Base-by-base conservation (phyloP, 2,113 vertebrate species). In the Scomber scombrus region DNA sequence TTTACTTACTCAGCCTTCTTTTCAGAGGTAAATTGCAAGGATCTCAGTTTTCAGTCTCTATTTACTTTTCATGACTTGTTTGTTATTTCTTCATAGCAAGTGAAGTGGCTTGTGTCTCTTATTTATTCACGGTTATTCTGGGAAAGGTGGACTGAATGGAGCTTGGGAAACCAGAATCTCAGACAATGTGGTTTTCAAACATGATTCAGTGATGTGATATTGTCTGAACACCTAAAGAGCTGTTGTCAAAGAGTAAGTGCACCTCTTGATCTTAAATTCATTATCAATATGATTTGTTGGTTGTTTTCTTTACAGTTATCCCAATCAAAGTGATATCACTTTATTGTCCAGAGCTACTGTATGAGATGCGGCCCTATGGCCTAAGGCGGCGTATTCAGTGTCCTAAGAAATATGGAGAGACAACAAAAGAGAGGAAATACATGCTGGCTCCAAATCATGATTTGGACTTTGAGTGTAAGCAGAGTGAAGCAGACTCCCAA, bases 391-490 rank as follows among this genome's bases (percentile, higher is more conserved):
- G 80, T 46, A 91, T 93, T 77, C 67, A 88, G 58, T 90, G 90
- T 68, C 92, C 92, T 21, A 90, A 86, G 77, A 92, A 92, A 85
- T 94, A 93, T 69, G 92, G 90, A 2, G 85, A 91, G 34, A 76
- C 60, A 0, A 86, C 81, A 66, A 93, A 90, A 72, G 78, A 89
- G 73, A 86, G 91, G 70, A 66, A 60, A 16, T 72, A 50, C 71
- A 75, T 82, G 78, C 6, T 78, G 63, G 56, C 71, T 21, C 63
- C 63, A 15, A 40, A 15, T 57, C 71, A n/a, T 5, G 52, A 75
- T 54, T 64, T 81, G 64, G 81, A 84, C 21, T 11, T 50, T n/a
- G 21, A 65, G 31, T 68, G 57, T 51, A 80, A 87, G 58, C 69
- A 70, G 52, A 88, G 58, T 19, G 71, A 85, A 56, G 40, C 10